These are phyloP conservation scores for Spialia ferax DNA, from an alignment of 2,888 invertebrate species.

Conservation along the genomic window DNA sequence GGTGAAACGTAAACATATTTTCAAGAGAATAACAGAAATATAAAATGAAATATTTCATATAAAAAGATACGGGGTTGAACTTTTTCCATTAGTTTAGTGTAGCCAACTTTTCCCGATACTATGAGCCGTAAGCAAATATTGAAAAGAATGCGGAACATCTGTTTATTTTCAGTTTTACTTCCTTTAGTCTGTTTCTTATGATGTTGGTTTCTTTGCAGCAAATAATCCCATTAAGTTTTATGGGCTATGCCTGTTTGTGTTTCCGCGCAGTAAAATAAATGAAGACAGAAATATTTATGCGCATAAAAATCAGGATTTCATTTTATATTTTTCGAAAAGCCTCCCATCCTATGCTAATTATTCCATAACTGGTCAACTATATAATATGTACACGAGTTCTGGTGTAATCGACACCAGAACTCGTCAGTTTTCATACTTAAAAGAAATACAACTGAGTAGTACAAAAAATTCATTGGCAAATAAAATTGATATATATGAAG, in stretches of 20 bases:
- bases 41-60: conserved; percentile 20
- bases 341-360: no score
- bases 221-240: background rate
- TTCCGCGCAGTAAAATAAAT: no score
- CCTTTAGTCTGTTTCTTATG: background rate
- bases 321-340: no score
- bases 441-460: no score
- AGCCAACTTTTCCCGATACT: conserved; percentile 25
- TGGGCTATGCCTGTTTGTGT: background rate
- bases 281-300: no score
- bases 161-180: background rate
- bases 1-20: conserved; percentile 1
- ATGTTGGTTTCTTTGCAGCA: background rate
- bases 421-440: no score
- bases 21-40: conserved; percentile 11
- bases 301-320: no score
- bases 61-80: conserved; percentile 24
- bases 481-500: no score
- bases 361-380: no score
- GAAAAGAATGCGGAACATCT: conserved; percentile 6
- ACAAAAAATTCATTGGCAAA: no score
- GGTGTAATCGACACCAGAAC: no score
- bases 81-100: conserved; percentile 30
- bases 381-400: no score
- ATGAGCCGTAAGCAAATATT: conserved; percentile 17